Evolutionary conservation across 1,140 invertebrate genomes (phyloP), one percentile per base, ranked within the genome.

Genomic region (Aphaenogaster rudis): DNA sequence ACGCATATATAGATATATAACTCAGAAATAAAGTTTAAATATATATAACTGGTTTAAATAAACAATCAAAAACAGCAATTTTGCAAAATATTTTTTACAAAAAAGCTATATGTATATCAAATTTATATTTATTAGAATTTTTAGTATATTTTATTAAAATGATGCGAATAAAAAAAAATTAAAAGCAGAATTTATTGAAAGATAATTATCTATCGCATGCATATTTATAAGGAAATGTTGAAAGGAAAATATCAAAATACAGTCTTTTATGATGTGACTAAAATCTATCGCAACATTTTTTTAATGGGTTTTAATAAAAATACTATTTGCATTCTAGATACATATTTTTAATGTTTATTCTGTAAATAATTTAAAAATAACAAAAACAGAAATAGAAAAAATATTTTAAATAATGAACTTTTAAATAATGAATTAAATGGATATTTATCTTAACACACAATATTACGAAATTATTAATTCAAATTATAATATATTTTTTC

Each of bases 151-250:
- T 39, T 13, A 36, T 33, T 50, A 50, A 66, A 36, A 5, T 17
- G 11, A 17, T 13, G n/a, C 13, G n/a, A 21, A 1, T 13, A 52
- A 39, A 42, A 50, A 36, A 39, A 28, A 52, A 80, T 42, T n/a
- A 50, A 48, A 3, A 67, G 45, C n/a, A 52, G 7, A 67, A 79
- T 66, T 48, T 66, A 39, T 52, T 5, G 33, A 6, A 78, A 80
- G 4, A 9, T 67, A 80, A 66, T 11, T 21, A 50, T 78, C 15
- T 50, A 4, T 0, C 3, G 13, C 11, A 39, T 66, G n/a, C 17
- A 66, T 80, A 80, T 67, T 80, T 67, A 67, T 66, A 52, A 28
- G 11, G 13, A 79, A 33, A 63, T 78, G 33, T 52, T 54, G 54
- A 28, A 80, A 79, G 5, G 3, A 39, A 66, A 54, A 52, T 3